Base-by-base conservation (phyloP, 2,113 vertebrate genomes). In the Holacanthus passer region DNA sequence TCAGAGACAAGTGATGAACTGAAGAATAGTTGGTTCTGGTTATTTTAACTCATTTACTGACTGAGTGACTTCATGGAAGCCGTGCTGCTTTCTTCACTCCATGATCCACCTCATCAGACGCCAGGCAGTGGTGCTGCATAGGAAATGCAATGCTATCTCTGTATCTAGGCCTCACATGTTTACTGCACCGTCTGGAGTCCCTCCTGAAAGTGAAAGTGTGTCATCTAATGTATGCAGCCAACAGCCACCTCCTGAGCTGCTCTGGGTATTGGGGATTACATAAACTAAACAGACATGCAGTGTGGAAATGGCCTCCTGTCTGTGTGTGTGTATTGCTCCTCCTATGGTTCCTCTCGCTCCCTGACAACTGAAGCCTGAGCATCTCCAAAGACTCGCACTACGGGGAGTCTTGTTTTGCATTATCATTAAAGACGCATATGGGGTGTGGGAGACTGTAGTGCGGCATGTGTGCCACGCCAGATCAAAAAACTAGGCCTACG, bases 151-250 rank as follows among this genome's bases (percentile, higher is more conserved):
- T n/a, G 52, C 68, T 71, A 77, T 89, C 83, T 86, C 53, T 72
- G 77, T 77, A 93, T 90, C 84, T 93, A 84, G 84, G 88, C 82
- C 90, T 93, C 78, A 81, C 87, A 77, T 93, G 89, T 93, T 91
- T 88, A 82, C 77, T 73, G 73, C 74, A n/a, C 76, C 41, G 81
- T 91, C 86, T 90, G 83, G 70, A 90, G 79, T 89, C 85, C 74
- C 89, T 88, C 85, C 88, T 92, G 88, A 87, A 92, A 90, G 85
- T 83, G 66, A 91, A 92, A 90, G 89, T 91, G 90, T 94, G 92
- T 93, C 91, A 91, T 89, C 87, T 91, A 92, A 90, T 88, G 91
- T 88, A 89, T 86, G 87, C 91, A 87, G 89, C 86, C 85, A 87
- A 43, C 91, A 87, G 89, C 88, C 77, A 75, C 86, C 89, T 92